These are phyloP conservation scores for Onychomys torridus DNA, from an alignment of 2,797 vertebrate genomes.

Conservation along the genomic window DNA sequence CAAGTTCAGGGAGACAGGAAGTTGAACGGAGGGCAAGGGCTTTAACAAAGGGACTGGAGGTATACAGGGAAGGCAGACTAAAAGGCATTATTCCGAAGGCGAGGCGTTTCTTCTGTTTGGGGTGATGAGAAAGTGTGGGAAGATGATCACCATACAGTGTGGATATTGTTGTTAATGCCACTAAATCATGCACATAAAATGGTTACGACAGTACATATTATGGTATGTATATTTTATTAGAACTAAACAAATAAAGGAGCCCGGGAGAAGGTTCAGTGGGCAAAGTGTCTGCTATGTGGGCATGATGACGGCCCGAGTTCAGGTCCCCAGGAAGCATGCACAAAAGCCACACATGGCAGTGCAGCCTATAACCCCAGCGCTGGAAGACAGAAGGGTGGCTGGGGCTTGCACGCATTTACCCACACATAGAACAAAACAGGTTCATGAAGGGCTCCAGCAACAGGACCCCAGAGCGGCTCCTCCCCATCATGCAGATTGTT, in stretches of 20 bases:
- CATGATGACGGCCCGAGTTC: neutral
- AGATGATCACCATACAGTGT: neutral
- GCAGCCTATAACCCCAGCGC: neutral
- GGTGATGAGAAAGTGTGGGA: too few species aligned
- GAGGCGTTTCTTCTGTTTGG: neutral
- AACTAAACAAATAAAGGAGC: neutral
- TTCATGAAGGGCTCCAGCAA: neutral
- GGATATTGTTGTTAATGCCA: neutral
- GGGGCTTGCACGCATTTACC: neutral
- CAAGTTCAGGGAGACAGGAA: neutral
- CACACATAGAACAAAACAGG: neutral
- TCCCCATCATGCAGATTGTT: neutral
- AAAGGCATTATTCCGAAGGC: neutral
- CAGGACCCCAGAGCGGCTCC: too few species aligned
- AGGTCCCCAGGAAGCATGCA: neutral
- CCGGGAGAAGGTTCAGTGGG: neutral
- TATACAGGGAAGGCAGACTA: neutral
- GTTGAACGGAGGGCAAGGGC: neutral
- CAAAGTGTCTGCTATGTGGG: neutral
- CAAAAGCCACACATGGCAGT: neutral
- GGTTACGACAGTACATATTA: neutral
- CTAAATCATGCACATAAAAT: neutral
- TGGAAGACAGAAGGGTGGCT: neutral
- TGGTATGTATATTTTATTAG: neutral
- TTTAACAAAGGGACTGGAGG: too few species aligned